Evolutionary conservation across 2,888 invertebrate species (phyloP).

Genomic region (Eristalis tenax): DNA sequence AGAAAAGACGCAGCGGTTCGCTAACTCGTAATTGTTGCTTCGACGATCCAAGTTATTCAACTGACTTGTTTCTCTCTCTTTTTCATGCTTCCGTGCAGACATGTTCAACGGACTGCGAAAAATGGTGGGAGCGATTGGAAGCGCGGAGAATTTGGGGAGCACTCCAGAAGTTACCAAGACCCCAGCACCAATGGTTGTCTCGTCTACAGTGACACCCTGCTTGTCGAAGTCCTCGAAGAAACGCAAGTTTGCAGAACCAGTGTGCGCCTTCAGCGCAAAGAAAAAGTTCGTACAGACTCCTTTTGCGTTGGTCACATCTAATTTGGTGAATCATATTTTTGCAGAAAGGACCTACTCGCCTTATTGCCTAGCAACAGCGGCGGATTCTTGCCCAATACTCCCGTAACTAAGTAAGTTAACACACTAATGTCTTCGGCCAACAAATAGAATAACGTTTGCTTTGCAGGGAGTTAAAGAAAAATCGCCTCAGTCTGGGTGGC

Average conservation of each 20-base stretch:
- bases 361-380: conserved; percentile 83
- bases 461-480: conserved; percentile 75
- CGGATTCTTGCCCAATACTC: conserved; percentile 83
- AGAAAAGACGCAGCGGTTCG: conserved; percentile 92
- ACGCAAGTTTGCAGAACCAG: conserved; percentile 84
- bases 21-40: conserved; percentile 86
- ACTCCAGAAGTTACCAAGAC: conserved; percentile 79
- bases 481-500: conserved; percentile 74
- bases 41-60: conserved; percentile 65
- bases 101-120: conserved; percentile 89
- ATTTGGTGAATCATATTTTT: conserved; percentile 74
- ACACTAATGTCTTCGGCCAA: background rate
- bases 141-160: conserved; percentile 82
- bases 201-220: conserved; percentile 82
- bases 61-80: conserved; percentile 62
- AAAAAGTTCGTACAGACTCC: conserved; percentile 83
- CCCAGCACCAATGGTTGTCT: conserved; percentile 76
- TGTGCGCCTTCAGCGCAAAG: conserved; percentile 84
- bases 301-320: background rate
- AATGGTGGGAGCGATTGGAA: conserved; percentile 86
- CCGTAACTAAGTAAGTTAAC: conserved; percentile 84
- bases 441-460: background rate
- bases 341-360: conserved; percentile 85
- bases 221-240: conserved; percentile 85
- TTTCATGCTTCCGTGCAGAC: conserved; percentile 82